A percentile compares a stretch with the other conserved stretches of the same genome.
These are phyloP conservation scores for Synergus japonicus DNA, from an alignment of 2,888 invertebrate species.

Conservation along the genomic window DNA sequence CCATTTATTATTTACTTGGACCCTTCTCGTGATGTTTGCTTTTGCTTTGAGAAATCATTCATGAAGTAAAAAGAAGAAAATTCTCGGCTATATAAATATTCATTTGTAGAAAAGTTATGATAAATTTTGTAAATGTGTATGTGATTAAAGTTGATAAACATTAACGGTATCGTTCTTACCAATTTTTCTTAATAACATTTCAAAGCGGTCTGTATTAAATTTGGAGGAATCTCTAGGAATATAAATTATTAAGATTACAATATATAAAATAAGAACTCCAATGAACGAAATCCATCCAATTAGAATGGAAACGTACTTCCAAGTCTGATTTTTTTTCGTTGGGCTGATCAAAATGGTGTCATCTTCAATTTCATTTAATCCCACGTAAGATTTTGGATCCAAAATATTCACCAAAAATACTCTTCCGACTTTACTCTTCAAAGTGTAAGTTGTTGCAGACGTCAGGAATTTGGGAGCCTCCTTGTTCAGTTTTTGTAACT, in stretches of 20 bases:
- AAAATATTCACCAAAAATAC: conserved; percentile 36
- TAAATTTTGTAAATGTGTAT: too few relatives aligned
- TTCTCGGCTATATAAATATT: too few relatives aligned
- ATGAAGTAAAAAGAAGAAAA: background rate
- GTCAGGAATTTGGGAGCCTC: conserved; percentile 12
- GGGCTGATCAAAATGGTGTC: background rate
- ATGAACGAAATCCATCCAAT: conserved; percentile 21
- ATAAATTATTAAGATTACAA: background rate
- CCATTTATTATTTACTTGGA: too few relatives aligned
- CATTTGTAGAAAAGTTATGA: too few relatives aligned
- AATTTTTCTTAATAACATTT: background rate
- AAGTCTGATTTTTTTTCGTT: conserved; percentile 19
- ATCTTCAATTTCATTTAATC: background rate
- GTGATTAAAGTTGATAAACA: too few relatives aligned
- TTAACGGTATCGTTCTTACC: too few relatives aligned
- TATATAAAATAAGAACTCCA: background rate
- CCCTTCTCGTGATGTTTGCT: background rate
- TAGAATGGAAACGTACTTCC: conserved; percentile 26
- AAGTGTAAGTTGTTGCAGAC: background rate
- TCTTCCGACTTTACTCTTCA: conserved; percentile 2
- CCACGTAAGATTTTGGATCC: conserved; percentile 12
- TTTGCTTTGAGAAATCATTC: background rate
- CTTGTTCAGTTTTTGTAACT: conserved; percentile 24
- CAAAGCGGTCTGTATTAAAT: background rate
- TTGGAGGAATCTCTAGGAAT: background rate